Conservation (phyloP, 2,113 vertebrate species). For the Ornithorhynchus anatinus region DNA sequence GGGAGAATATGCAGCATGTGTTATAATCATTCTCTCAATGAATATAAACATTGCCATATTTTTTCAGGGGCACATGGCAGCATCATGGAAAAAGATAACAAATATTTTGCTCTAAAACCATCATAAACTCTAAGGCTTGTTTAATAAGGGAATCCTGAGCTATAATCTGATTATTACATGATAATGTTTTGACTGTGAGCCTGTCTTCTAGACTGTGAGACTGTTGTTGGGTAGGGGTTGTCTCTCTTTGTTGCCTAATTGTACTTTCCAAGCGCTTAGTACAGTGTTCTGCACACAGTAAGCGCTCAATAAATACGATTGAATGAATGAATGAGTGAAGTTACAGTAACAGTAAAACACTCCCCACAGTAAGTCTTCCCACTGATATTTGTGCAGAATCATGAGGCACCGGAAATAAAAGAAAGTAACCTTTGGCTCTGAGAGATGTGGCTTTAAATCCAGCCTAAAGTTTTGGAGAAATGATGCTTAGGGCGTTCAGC, state of each 20-base stretch:
- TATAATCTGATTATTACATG: slow-evolving; percentile 28
- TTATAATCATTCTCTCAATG: no score
- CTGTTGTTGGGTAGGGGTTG: no score
- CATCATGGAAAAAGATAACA: background rate
- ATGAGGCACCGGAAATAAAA: slow-evolving; percentile 4
- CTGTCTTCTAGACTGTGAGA: no score
- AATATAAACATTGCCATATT: no score
- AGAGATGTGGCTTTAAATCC: slow-evolving; percentile 11
- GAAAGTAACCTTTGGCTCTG: slow-evolving; percentile 25
- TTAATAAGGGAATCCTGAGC: slow-evolving; percentile 35
- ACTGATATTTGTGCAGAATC: slow-evolving; percentile 3
- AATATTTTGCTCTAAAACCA: slow-evolving; percentile 19
- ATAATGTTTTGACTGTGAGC: slow-evolving; percentile 19
- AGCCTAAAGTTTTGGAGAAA: background rate
- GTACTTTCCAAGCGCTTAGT: no score
- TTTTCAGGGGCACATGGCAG: background rate
- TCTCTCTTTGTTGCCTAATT: no score
- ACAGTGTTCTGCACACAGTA: no score
- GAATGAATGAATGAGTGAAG: no score
- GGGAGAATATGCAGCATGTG: no score
- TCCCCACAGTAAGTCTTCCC: slow-evolving; percentile 21
- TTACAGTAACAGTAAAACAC: slow-evolving; percentile 10
- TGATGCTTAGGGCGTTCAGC: background rate
- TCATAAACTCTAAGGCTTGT: slow-evolving; percentile 18
- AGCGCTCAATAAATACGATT: no score